Percentiles rank a stretch among this genome's conserved stretches.
Evolutionary conservation across 2,888 invertebrate species (phyloP).

Genomic region (Phytoseiulus persimilis): DNA sequence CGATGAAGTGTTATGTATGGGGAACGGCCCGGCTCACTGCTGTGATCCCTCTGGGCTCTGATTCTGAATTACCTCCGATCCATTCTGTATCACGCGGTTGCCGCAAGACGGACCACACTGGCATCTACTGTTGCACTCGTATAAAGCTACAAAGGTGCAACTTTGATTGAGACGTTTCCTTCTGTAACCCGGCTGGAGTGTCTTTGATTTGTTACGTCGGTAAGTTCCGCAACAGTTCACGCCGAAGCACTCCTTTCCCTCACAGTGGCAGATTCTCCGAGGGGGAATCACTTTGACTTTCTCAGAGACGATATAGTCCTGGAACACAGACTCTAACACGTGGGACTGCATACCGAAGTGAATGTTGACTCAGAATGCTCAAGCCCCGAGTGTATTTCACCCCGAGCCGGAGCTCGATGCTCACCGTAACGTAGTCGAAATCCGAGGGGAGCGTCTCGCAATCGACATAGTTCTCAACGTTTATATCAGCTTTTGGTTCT

Average conservation of each 20-base stretch:
- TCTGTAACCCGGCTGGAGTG: no score
- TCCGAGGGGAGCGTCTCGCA: slow-evolving; percentile 68
- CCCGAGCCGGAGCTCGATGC: neutral
- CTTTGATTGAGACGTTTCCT: no score
- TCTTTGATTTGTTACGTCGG: no score
- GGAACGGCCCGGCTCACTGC: no score
- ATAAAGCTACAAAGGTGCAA: slow-evolving; percentile 61
- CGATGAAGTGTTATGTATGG: neutral
- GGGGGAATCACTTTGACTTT: slow-evolving; percentile 58
- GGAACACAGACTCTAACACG: no score
- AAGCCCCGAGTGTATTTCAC: no score
- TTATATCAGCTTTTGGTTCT: slow-evolving; percentile 60
- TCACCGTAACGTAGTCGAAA: slow-evolving; percentile 68
- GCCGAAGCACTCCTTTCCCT: slow-evolving; percentile 50
- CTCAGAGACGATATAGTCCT: neutral
- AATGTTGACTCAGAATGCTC: no score
- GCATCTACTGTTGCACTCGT: slow-evolving; percentile 84
- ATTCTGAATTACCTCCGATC: slow-evolving; percentile 49
- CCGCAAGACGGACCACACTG: slow-evolving; percentile 65
- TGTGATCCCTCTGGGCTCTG: neutral
- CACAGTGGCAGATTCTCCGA: slow-evolving; percentile 70
- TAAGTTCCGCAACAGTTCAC: neutral
- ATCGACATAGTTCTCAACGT: slow-evolving; percentile 72
- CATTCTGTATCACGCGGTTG: slow-evolving; percentile 70
- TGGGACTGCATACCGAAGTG: no score